Evolutionary conservation across 2,888 invertebrate species (phyloP).

Genomic region (Eristalis arbustorum): DNA sequence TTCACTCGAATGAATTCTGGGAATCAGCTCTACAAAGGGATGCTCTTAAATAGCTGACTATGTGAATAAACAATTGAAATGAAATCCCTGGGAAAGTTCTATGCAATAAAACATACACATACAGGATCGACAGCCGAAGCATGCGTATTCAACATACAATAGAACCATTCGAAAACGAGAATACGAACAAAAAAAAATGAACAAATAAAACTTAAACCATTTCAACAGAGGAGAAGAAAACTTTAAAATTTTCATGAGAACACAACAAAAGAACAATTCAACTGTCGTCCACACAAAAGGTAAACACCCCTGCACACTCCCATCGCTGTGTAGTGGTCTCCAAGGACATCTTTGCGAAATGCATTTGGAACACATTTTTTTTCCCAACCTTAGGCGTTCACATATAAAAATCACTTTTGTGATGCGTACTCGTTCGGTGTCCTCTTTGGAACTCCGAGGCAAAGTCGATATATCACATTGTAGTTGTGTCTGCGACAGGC

Average conservation of each 20-base stretch:
- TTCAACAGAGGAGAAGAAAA: constrained; percentile 28
- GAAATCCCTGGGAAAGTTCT: not conserved
- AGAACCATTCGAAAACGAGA: not conserved
- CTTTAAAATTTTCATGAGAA: constrained; percentile 39
- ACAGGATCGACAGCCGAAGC: not conserved
- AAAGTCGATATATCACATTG: constrained; percentile 24
- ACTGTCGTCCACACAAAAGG: not conserved
- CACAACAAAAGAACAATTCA: constrained; percentile 32
- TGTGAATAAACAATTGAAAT: not conserved
- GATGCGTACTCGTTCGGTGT: constrained; percentile 29
- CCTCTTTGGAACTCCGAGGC: constrained; percentile 1
- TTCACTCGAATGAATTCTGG: constrained; percentile 15
- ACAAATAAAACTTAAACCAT: constrained; percentile 34
- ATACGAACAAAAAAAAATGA: not conserved
- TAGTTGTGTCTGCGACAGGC: not conserved
- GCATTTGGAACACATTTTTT: constrained; percentile 16
- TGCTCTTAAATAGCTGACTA: not conserved
- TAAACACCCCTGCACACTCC: not conserved
- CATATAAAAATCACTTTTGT: constrained; percentile 57
- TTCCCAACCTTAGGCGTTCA: constrained; percentile 27
- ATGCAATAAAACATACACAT: not conserved
- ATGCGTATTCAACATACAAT: not conserved
- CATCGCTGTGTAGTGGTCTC: constrained; percentile 14
- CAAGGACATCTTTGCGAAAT: constrained; percentile 50
- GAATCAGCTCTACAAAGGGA: not conserved